phyloP scores from a whole-genome alignment of 2,113 vertebrate genomes.

The Hydrolagus affinis region DNA sequence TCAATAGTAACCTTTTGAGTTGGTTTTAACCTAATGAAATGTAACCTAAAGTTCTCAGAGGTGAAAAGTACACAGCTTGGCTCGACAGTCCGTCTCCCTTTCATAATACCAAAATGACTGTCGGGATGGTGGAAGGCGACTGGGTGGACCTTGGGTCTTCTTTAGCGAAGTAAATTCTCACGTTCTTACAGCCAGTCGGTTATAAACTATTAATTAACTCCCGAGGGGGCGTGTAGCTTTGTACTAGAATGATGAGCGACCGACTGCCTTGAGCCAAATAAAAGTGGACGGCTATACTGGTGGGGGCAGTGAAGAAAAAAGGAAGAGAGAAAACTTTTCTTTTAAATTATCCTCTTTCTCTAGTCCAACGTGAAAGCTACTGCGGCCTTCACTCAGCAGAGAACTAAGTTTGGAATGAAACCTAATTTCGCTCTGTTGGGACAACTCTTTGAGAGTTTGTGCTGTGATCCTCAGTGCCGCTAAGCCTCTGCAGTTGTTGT shows the following conservation, averaged over 20 bases:
- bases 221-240: too few relatives aligned
- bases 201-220: too few relatives aligned
- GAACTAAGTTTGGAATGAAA: neutral
- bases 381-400: neutral
- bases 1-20: neutral
- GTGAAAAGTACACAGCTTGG: neutral
- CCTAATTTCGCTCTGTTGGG: neutral
- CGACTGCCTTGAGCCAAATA: too few relatives aligned
- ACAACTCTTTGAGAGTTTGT: too few relatives aligned
- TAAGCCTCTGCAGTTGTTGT: neutral
- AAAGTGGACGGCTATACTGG: neutral
- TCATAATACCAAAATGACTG: neutral
- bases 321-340: neutral
- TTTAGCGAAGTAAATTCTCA: too few relatives aligned
- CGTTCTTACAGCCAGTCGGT: too few relatives aligned
- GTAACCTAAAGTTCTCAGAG: constrained; percentile 16
- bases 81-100: neutral
- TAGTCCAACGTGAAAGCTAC: neutral
- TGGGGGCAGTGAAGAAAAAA: neutral
- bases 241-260: too few relatives aligned
- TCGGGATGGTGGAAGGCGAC: too few relatives aligned
- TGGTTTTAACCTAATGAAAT: too few relatives aligned
- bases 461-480: too few relatives aligned
- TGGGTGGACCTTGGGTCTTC: too few relatives aligned
- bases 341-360: neutral